Evolutionary conservation across 2,888 invertebrate species (phyloP), one percentile per base, ranked within the genome.

Genomic region (Pherbina coryleti): DNA sequence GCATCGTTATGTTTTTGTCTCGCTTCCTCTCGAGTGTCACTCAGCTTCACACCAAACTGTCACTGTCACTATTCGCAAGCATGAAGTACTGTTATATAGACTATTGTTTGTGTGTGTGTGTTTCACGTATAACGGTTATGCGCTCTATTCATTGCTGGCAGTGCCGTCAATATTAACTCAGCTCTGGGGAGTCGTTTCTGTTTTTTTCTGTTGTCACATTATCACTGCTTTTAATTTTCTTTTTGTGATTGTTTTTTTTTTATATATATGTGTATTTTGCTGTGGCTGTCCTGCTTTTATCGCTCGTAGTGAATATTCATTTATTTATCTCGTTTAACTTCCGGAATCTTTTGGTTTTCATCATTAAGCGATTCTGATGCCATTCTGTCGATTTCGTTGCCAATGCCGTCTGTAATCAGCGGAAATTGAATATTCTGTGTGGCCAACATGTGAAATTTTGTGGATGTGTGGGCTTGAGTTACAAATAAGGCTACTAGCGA

Each of bases 301-400:
- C 34, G 19, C 22, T 53, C 19, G 57, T n/a, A 37, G 37, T 22
- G 57, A 57, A 60, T 57, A 72, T 19, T 71, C 57, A 53, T 72
- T 72, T 37, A 25, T 60, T 34, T 72, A 60, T 72, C 44, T 60
- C 37, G 19, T 31, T 72, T 25, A 22, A 57, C 37, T 60, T 57
- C 60, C 72, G 72, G 57, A 72, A 72, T 19, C 44, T 72, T 60
- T 34, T 60, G 72, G 72, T 72, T 72, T 72, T 72, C 34, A 31
- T 72, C 72, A 72, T 60, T 72, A 72, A 72, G 25, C 72, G 44
- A 72, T 69, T 51, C 14, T 69, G 69, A 69, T 51, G 69, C 51
- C 69, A 69, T 69, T 51, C 51, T 28, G 28, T n/a, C 11, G 69
- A 69, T 69, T 67, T 44, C 3, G 62, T 5, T 28, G 62, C 22